Evolutionary conservation across 2,888 invertebrate species (phyloP).

Genomic region (Plebejus melissa): DNA sequence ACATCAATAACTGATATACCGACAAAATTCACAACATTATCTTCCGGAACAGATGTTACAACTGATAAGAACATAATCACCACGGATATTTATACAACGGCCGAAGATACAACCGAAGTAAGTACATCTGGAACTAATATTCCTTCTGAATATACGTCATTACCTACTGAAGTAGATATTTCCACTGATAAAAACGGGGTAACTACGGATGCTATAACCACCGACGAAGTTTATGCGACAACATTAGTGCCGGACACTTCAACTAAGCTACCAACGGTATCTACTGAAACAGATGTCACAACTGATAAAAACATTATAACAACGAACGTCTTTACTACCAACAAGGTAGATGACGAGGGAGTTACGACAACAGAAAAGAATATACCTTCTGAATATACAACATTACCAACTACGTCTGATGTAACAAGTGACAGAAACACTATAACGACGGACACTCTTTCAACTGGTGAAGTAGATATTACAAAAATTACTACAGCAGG

Average conservation of each 20-base stretch:
- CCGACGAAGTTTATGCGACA: too few species aligned
- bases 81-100: too few species aligned
- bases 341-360: background rate
- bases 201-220: too few species aligned
- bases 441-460: background rate
- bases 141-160: too few species aligned
- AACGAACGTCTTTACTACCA: background rate
- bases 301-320: background rate
- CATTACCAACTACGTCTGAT: background rate
- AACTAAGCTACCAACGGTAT: background rate
- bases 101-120: too few species aligned
- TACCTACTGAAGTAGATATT: too few species aligned
- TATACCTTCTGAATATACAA: background rate
- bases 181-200: too few species aligned
- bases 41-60: background rate
- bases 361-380: background rate
- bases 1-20: background rate
- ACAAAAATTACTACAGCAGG: background rate
- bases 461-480: background rate
- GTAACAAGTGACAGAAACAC: background rate
- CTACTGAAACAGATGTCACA: background rate
- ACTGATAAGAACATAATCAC: background rate
- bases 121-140: too few species aligned
- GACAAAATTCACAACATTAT: background rate
- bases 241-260: too few species aligned